Percentiles rank a stretch among this genome's conserved stretches.
phyloP scores from a whole-genome alignment of 2,888 invertebrate genomes.

The Coremacera marginata region DNA sequence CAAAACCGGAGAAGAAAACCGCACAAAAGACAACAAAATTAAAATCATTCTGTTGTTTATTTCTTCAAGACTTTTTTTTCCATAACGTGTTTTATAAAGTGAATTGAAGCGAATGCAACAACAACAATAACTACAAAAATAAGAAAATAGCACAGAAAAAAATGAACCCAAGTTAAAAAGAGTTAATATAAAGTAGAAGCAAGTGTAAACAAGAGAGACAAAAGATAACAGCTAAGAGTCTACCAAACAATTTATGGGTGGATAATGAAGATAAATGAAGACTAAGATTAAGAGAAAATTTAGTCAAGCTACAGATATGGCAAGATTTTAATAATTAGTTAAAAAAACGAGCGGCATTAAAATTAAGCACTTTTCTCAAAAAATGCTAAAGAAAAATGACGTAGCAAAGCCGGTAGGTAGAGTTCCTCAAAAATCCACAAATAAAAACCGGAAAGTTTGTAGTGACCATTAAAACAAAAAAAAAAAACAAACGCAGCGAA shows the following conservation, averaged over 20 bases:
- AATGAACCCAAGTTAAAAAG: neutral
- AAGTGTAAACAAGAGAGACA: neutral
- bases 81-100: neutral
- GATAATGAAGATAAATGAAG: neutral
- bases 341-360: no score
- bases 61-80: neutral
- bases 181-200: neutral
- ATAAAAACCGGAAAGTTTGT: no score
- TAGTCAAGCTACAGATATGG: neutral
- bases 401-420: neutral
- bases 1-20: constrained; percentile 1
- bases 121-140: neutral
- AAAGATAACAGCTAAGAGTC: neutral
- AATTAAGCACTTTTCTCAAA: no score
- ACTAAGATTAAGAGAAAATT: neutral
- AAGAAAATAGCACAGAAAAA: neutral
- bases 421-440: neutral
- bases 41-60: neutral
- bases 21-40: neutral
- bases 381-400: neutral
- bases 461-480: neutral
- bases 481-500: neutral
- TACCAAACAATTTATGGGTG: neutral
- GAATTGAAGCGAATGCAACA: neutral
- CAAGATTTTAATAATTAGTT: neutral